Conservation (phyloP, 2,113 vertebrate genomes). For the Prolemur simus region DNA sequence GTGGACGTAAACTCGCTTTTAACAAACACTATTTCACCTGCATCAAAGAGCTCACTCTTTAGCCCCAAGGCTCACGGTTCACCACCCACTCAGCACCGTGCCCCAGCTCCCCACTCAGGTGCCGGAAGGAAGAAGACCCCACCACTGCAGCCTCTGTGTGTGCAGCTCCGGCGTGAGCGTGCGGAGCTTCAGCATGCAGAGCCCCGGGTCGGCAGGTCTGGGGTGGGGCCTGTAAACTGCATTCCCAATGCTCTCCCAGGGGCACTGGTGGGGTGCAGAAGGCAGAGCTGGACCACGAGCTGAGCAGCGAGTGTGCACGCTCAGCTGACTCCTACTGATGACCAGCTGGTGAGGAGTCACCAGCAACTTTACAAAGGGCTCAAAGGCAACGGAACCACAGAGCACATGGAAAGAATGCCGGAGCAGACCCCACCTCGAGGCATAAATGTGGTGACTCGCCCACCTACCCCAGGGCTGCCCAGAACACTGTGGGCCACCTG, state of each 20-base stretch:
- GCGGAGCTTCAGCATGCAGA: background rate
- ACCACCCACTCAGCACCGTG: accelerated
- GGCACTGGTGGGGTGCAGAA: background rate
- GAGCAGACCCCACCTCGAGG: background rate
- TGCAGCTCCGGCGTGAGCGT: accelerated
- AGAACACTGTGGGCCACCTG: background rate
- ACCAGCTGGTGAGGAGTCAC: background rate
- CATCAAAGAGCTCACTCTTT: background rate
- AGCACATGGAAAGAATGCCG: accelerated
- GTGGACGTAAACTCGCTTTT: too few species aligned
- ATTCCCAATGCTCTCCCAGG: too few species aligned
- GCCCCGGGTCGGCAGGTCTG: accelerated
- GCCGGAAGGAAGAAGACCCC: too few species aligned
- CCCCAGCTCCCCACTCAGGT: accelerated
- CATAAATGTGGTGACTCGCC: too few species aligned
- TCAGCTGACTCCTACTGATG: accelerated
- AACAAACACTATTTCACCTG: background rate
- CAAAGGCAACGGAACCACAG: background rate
- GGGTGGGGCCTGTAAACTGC: accelerated
- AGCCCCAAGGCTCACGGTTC: background rate
- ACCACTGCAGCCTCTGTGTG: too few species aligned
- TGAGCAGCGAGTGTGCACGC: accelerated
- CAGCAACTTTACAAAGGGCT: background rate
- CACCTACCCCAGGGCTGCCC: accelerated
- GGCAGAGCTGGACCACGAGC: background rate